Conservation (phyloP, 2,113 vertebrate genomes). For the Paramormyrops kingsleyae region DNA sequence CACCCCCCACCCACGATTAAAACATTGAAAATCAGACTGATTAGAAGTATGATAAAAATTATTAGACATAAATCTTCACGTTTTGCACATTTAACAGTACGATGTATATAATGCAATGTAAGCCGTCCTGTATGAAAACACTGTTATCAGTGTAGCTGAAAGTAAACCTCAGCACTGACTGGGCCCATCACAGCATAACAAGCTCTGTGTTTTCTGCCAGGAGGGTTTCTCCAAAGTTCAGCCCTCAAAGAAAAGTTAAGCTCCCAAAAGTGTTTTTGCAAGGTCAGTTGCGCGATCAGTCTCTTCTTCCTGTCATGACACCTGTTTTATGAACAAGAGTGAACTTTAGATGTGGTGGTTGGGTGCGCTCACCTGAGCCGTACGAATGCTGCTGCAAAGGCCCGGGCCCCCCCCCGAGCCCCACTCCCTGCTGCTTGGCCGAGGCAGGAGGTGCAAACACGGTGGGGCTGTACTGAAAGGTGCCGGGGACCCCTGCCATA, state of each 20-base stretch:
- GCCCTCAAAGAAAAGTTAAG: neutral
- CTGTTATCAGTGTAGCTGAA: neutral
- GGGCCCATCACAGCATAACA: neutral
- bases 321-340: neutral
- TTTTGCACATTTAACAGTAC: neutral
- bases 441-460: slow-evolving; percentile 89
- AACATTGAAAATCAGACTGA: neutral
- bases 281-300: neutral
- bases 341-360: neutral
- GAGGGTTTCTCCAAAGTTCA: neutral
- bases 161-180: neutral
- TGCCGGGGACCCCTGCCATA: slow-evolving; percentile 77
- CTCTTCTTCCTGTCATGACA: neutral
- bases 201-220: neutral
- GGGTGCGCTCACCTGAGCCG: slow-evolving; percentile 60
- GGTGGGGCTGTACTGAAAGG: slow-evolving; percentile 90
- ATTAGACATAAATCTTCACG: neutral
- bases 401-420: slow-evolving; percentile 63
- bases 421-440: slow-evolving; percentile 82
- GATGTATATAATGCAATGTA: neutral
- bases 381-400: slow-evolving; percentile 89
- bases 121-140: neutral
- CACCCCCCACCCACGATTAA: neutral
- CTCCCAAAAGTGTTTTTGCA: neutral
- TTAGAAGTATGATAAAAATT: neutral